These are phyloP conservation scores for Synanceia verrucosa DNA, from an alignment of 2,797 vertebrate genomes.

Conservation along the genomic window DNA sequence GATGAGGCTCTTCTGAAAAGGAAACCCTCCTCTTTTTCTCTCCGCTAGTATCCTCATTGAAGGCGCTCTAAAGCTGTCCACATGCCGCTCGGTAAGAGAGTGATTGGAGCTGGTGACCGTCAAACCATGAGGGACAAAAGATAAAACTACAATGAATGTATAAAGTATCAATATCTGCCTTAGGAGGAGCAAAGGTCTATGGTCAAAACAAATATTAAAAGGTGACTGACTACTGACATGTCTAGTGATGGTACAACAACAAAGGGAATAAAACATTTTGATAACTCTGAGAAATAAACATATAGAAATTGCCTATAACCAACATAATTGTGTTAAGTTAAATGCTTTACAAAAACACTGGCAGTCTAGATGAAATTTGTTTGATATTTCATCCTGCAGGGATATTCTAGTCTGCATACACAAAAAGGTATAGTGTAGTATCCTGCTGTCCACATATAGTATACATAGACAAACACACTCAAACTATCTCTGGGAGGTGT, in stretches of 20 bases:
- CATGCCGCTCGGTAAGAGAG: constrained; percentile 17
- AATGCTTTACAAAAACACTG: not conserved
- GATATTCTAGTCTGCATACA: not conserved
- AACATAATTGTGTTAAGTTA: not conserved
- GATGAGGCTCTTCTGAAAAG: constrained; percentile 18
- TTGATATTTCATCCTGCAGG: not conserved
- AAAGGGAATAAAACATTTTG: not conserved
- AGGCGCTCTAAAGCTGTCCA: not conserved
- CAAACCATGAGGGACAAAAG: not conserved
- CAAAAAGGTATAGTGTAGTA: not conserved
- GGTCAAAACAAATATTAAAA: not conserved
- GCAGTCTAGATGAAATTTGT: not conserved
- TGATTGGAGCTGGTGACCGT: not conserved
- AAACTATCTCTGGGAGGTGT: not conserved
- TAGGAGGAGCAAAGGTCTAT: not conserved
- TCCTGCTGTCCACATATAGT: not conserved
- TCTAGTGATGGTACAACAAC: not conserved
- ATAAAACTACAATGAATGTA: not conserved
- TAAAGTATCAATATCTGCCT: not conserved
- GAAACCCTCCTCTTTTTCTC: constrained; percentile 3
- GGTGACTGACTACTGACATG: not conserved
- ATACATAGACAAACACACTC: constrained; percentile 1
- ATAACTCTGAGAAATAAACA: not conserved
- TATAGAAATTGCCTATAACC: not conserved
- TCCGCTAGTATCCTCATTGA: constrained; percentile 14